phyloP scores from a whole-genome alignment of 2,797 vertebrate genomes.

The Chiropotes sagulatus region DNA sequence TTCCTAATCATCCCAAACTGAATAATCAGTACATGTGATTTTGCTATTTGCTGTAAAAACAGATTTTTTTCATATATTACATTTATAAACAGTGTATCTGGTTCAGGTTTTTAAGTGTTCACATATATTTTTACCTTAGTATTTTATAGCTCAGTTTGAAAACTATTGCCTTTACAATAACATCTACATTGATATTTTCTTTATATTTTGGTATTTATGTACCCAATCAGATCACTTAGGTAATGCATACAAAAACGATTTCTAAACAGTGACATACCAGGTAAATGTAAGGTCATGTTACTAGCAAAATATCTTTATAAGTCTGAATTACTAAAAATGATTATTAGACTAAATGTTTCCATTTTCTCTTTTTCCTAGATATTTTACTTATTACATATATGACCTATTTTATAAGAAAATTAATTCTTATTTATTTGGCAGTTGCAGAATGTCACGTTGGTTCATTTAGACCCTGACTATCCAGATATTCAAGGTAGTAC shows the following conservation, averaged over 20 bases:
- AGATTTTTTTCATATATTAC: not conserved
- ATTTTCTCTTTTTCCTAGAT: constrained; percentile 38
- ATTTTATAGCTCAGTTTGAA: not conserved
- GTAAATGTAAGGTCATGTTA: constrained; percentile 9
- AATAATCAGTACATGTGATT: not conserved
- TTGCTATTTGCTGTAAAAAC: not conserved
- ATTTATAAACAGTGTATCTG: not conserved
- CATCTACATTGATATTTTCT: not conserved
- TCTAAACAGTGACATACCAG: not conserved
- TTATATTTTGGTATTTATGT: not conserved
- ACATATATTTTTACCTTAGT: not conserved
- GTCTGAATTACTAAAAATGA: constrained; percentile 35
- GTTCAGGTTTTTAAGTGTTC: not conserved
- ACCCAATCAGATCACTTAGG: not conserved
- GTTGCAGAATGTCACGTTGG: not conserved
- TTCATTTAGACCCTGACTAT: not conserved
- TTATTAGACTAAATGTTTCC: constrained; percentile 38
- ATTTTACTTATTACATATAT: constrained; percentile 16
- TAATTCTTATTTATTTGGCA: constrained; percentile 42
- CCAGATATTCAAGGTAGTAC: not conserved
- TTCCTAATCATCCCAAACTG: not conserved
- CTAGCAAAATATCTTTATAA: constrained; percentile 12
- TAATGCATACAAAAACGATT: not conserved
- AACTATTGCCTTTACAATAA: not conserved
- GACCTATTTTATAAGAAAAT: constrained; percentile 47